These are phyloP conservation scores for Brenthis ino DNA, from an alignment of 2,888 invertebrate genomes.

Conservation along the genomic window DNA sequence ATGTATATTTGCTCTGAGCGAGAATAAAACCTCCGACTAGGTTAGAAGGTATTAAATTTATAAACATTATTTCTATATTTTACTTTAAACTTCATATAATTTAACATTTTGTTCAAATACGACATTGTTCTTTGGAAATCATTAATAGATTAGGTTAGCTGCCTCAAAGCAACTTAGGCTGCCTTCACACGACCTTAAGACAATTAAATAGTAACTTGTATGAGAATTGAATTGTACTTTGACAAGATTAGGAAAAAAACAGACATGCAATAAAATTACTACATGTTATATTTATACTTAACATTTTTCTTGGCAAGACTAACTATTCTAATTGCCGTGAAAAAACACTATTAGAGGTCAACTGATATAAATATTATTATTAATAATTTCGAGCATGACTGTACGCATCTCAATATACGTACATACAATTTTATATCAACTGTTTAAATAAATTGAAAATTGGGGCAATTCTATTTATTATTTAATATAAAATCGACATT, in stretches of 20 bases:
- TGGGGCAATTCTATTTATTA: not conserved
- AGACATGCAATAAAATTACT: not conserved
- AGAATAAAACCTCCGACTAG: too few relatives aligned
- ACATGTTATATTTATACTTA: not conserved
- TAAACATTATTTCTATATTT: too few relatives aligned
- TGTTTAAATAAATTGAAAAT: not conserved
- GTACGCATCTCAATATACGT: conserved; percentile 15
- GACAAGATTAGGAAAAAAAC: conserved; percentile 13
- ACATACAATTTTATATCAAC: conserved; percentile 13
- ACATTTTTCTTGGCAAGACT: conserved; percentile 14
- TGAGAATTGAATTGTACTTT: conserved; percentile 19
- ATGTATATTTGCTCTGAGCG: too few relatives aligned
- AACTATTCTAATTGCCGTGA: conserved; percentile 18
- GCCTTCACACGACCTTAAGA: not conserved
- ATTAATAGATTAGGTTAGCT: conserved; percentile 7
- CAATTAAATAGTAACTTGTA: conserved; percentile 17
- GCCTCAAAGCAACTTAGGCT: conserved; percentile 1
- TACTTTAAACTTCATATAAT: too few relatives aligned
- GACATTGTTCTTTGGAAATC: conserved; percentile 5
- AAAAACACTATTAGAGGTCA: too few relatives aligned
- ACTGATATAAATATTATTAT: too few relatives aligned
- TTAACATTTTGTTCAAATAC: not conserved
- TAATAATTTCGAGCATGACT: not conserved
- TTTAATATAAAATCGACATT: not conserved
- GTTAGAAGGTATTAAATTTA: too few relatives aligned